Base-by-base conservation (phyloP, 2,113 vertebrate species). In the Oenanthe oenanthe region DNA sequence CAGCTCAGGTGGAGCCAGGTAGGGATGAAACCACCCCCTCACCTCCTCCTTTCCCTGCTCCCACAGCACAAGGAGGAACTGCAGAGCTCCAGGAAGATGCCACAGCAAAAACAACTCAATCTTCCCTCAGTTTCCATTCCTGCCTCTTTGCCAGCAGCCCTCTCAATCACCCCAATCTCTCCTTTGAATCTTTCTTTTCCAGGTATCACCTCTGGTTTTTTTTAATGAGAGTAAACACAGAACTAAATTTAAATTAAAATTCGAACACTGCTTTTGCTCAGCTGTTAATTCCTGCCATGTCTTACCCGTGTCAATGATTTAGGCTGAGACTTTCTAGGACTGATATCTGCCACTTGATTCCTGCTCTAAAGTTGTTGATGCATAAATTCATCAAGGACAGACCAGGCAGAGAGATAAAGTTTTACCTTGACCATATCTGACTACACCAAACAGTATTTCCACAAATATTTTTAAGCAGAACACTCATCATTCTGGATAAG, bases 1-100 rank as follows among this genome's bases (percentile, higher is more conserved):
- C 10, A 72, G 83, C 67, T 88, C 90, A 92, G 94, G 88, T 95
- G 42, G 42, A 78, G 10, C 57, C 92, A 87, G 84, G 86, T 91
- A 40, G 38, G 58, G 45, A 51, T 28, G 10, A 17, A 73, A 38
- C 6, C 77, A 9, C 85, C 82, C 76, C 43, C 91, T 73, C 48
- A 1, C 38, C 26, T 0, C 88, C 67, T 58, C 79, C 90, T 3
- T 12, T 3, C 67, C 38, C 83, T 63, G 74, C 83, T n/a, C 65
- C 83, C 77, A n/a, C 26, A 16, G 88, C 67, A 12, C 34, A 43
- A 4, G 22, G 4, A 76, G 60, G 1, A 29, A 26, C 53, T 12
- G 62, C 86, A 7, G 3, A 70, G 81, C 54, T 24, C 28, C n/a
- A 1, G 3, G n/a, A 13, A 36, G 43, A 24, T 13, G 53, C n/a